phyloP scores from a whole-genome alignment of 2,113 vertebrate species.

The Pollachius pollachius region DNA sequence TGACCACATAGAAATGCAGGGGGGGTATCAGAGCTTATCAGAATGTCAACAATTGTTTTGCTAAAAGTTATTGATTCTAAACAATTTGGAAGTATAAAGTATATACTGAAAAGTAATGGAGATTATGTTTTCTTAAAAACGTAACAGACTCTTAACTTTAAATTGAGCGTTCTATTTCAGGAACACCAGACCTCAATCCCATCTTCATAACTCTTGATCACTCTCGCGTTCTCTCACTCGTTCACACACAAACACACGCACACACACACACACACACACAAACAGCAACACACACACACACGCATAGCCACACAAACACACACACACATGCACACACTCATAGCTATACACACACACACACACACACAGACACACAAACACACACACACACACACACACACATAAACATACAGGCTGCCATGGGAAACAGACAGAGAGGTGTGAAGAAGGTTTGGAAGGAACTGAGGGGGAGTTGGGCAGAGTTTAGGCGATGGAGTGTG shows the following conservation, averaged over 20 bases:
- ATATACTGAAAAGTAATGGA: no score
- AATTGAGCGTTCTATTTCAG: no score
- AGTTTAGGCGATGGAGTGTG: not conserved
- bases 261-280: not conserved
- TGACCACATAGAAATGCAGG: no score
- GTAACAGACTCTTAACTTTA: no score
- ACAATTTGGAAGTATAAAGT: no score
- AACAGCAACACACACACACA: slow-evolving; percentile 1
- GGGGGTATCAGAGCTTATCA: no score
- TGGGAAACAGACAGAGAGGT: slow-evolving; percentile 15
- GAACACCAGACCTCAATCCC: no score
- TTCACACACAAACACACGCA: slow-evolving; percentile 11
- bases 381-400: not conserved
- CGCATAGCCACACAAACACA: slow-evolving; percentile 3
- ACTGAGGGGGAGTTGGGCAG: slow-evolving; percentile 47
- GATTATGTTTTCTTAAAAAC: no score
- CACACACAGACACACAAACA: not conserved
- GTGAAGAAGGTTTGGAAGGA: slow-evolving; percentile 44
- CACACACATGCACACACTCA: slow-evolving; percentile 7
- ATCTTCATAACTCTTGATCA: no score
- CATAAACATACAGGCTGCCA: slow-evolving; percentile 8
- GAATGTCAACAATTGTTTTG: no score
- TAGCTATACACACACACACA: not conserved
- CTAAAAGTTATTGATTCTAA: no score
- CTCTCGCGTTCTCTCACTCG: no score